Evolutionary conservation across 2,888 invertebrate genomes (phyloP), one percentile per base, ranked within the genome.

Genomic region (Nomada flava): DNA sequence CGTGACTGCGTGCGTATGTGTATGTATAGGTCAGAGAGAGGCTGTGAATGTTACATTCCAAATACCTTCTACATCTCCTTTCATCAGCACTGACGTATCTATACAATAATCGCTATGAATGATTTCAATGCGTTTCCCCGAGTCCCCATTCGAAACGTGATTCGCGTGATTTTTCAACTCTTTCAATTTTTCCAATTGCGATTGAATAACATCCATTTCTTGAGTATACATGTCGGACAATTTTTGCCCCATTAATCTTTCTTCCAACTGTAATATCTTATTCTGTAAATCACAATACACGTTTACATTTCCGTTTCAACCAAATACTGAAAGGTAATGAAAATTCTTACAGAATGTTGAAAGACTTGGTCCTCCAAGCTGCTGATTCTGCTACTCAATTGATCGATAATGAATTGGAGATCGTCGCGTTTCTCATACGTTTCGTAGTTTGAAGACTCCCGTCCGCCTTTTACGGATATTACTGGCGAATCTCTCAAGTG

Each of bases 111-210:
- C 86, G 5, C 88, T 75, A 52, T 93, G 79, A 7, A 90, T 85
- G 29, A 80, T 84, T 29, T 90, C 89, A 0, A 92, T 85, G 2
- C 89, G 89, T 73, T 88, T 84, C 23, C 90, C 88, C 26, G 93
- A 79, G 9, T 91, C 84, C 5, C 90, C 88, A n/a, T 81, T 85
- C 23, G 65, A 84, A n/a, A 88, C 13, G 11, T 67, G 29, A 55
- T 74, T 76, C 20, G 72, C 60, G 57, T 67, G 76, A 15, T 81
- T 50, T 83, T 91, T 92, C 9, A 91, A 68, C 73, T 90, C 73
- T 52, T 88, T 89, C 18, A 93, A 63, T 29, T 82, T 84, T 65
- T 92, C 83, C 53, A 93, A 88, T 57, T 93, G 92, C 1, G 90
- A 15, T 76, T 90, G 91, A 18, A 93, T 89, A 0, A 80, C 78